Conservation (phyloP, 92 coral and sea anemone genomes). For the Zoanthus sansibaricus region DNA sequence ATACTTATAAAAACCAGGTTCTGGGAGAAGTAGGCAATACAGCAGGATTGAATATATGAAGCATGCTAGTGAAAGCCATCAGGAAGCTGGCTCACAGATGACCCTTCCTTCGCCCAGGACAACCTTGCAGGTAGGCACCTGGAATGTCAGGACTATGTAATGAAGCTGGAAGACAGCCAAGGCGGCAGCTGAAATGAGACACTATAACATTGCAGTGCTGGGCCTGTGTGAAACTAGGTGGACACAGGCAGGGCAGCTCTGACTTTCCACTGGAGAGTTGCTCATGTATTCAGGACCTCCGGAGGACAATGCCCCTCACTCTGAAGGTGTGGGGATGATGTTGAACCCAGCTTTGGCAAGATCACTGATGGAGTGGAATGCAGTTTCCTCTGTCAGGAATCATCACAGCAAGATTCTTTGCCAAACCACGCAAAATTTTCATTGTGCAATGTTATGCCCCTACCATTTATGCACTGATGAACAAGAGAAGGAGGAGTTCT, state of each 20-base stretch:
- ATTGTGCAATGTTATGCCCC: no score
- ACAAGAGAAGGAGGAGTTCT: no score
- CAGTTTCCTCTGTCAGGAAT: no score
- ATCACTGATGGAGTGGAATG: no score
- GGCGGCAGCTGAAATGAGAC: neutral
- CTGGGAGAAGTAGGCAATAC: slow-evolving; percentile 1
- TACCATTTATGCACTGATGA: no score
- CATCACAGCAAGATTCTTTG: no score
- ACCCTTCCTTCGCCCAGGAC: neutral
- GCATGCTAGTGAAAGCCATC: slow-evolving; percentile 8
- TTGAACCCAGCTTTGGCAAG: no score
- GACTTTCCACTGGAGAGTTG: slow-evolving; percentile 22
- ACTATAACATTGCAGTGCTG: neutral
- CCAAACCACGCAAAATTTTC: no score
- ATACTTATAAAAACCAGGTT: neutral
- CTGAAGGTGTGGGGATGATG: no score
- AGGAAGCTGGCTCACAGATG: slow-evolving; percentile 6
- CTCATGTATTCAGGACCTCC: neutral
- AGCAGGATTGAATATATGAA: slow-evolving; percentile 15
- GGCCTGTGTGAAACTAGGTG: neutral
- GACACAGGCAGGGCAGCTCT: neutral
- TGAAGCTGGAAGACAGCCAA: neutral
- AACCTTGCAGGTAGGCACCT: no score
- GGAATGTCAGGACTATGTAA: no score
- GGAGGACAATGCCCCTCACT: no score